These are phyloP conservation scores for Koerneria pararmatus DNA, from an alignment of 2,888 invertebrate genomes.

Conservation along the genomic window DNA sequence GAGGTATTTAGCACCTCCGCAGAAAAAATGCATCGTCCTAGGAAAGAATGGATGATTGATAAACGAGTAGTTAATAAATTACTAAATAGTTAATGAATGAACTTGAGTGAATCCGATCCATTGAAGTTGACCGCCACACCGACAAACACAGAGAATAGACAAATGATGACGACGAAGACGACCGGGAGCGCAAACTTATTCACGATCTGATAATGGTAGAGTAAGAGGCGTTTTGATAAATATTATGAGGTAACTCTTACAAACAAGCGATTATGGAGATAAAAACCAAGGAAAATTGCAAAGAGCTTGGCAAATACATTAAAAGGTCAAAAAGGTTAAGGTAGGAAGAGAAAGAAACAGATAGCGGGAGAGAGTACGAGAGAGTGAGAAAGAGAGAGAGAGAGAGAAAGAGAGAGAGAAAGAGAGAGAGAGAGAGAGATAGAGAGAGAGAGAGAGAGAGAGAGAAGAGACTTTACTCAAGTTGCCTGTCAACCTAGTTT, in stretches of 20 bases:
- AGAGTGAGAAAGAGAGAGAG: too few species aligned
- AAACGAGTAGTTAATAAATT: too few species aligned
- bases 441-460: not conserved
- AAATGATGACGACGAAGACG: constrained; percentile 53
- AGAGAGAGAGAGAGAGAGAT: not conserved
- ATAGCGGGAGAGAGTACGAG: too few species aligned
- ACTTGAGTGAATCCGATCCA: constrained; percentile 83
- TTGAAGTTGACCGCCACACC: constrained; percentile 72
- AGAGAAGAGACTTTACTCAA: too few species aligned
- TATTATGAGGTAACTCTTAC: not conserved
- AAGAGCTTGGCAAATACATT: too few species aligned
- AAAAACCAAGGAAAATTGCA: too few species aligned
- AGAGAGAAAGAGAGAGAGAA: not conserved
- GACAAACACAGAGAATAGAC: constrained; percentile 55
- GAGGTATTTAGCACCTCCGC: too few species aligned
- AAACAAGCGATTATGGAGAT: too few species aligned
- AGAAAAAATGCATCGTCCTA: too few species aligned
- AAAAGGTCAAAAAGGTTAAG: not conserved
- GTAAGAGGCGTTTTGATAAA: not conserved
- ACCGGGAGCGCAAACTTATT: constrained; percentile 63
- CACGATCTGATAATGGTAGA: constrained; percentile 62
- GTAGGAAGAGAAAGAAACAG: not conserved
- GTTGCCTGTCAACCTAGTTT: too few species aligned
- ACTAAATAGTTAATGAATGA: too few species aligned
- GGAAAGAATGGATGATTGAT: too few species aligned